Evolutionary conservation across 1,140 invertebrate species (phyloP), one percentile per base, ranked within the genome.

Genomic region (Tenebrio molitor): DNA sequence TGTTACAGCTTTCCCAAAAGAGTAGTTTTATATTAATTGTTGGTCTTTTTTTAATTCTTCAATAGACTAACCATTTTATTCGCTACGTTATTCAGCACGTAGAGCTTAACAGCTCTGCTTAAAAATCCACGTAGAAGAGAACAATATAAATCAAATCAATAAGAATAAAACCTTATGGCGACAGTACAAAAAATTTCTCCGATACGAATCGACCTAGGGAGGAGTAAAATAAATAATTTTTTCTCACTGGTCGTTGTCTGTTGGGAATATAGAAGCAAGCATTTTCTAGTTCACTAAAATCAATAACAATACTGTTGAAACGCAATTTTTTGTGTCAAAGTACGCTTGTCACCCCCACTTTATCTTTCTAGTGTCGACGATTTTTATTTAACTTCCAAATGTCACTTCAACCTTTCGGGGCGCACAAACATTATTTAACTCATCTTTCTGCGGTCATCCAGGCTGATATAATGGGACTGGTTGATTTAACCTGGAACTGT

Each of bases 261-360:
- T 17, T 50, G 15, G 15, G 44, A 50, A 50, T 50, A 50, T 50
- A 50, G 44, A 50, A 19, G 29, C 10, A 19, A 17, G 44, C 19
- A 29, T 58, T 58, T 58, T 58, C n/a, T 25, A 58, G 21, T 58
- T 58, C 23, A 58, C 21, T 58, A 29, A 58, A 58, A 58, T 58
- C 21, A 58, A 58, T 58, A 58, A 58, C 21, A 58, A 25, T 29
- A 58, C 50, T 58, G 50, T 25, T 58, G n/a, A 58, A 25, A 25
- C 7, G 50, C 29, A 58, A 58, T 58, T 58, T 58, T 58, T 58
- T 29, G 50, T 17, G 23, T 19, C 21, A 29, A 58, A 58, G 50
- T 29, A 29, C 15, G 23, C 50, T 29, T 58, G 50, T 58, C 50
- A 58, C 50, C 29, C 21, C 50, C 50, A 29, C n/a, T 58, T 58